Evolutionary conservation across 2,113 vertebrate genomes (phyloP).

Genomic region (Lophotis ruficrista): DNA sequence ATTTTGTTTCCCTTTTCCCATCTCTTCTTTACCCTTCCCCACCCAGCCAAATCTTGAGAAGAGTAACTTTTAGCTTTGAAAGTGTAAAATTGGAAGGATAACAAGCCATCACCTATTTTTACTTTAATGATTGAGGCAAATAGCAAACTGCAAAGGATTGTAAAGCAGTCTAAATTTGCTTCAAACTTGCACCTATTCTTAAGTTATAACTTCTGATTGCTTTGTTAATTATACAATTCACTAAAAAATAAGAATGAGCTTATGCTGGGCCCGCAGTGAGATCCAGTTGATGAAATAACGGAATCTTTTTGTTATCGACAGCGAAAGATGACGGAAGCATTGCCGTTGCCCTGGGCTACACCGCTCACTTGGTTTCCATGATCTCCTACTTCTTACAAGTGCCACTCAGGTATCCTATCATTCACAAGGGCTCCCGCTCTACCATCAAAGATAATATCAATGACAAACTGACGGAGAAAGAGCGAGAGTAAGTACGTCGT

Average conservation of each 20-base stretch:
- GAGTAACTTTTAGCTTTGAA: slow-evolving; percentile 34
- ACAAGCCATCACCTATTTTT: not conserved
- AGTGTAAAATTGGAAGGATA: slow-evolving; percentile 12
- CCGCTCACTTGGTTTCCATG: slow-evolving; percentile 96
- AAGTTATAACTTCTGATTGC: not conserved
- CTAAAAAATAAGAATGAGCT: not conserved
- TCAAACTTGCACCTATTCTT: not conserved
- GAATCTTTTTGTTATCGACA: slow-evolving; percentile 63
- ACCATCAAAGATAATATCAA: slow-evolving; percentile 98
- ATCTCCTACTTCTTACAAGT: slow-evolving; percentile 97
- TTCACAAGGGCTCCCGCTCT: slow-evolving; percentile 96
- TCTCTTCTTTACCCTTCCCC: not conserved
- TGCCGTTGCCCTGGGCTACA: slow-evolving; percentile 96
- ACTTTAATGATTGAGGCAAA: not conserved
- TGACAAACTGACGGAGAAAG: slow-evolving; percentile 95
- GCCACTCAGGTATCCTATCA: slow-evolving; percentile 94
- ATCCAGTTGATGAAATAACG: not conserved
- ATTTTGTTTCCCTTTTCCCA: not conserved
- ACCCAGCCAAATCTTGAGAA: not conserved
- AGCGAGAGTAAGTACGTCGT: slow-evolving; percentile 90
- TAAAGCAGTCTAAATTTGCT: not conserved
- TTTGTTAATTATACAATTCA: not conserved
- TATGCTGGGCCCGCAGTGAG: not conserved
- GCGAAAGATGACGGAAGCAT: slow-evolving; percentile 97
- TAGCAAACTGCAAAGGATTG: not conserved